Evolutionary conservation across 2,113 vertebrate species (phyloP), one percentile per base, ranked within the genome.

Genomic region (Hippocampus comes): DNA sequence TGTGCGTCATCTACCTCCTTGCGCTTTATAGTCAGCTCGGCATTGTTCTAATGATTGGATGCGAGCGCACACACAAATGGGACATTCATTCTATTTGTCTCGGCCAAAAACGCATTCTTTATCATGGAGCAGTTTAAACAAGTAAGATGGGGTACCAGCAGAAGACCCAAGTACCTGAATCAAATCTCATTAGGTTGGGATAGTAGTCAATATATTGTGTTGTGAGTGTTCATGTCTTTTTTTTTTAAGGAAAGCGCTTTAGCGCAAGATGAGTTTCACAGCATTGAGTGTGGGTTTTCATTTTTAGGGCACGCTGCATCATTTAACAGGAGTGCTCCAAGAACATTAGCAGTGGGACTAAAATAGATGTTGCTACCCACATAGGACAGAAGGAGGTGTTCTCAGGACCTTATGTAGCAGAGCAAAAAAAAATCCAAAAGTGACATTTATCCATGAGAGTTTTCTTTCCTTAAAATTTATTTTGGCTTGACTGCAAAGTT

Each of bases 1-100:
- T 72, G 42, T 2, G n/a, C 27, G 42, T 43, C 63, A 75, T 89
- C 71, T 67, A 51, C 87, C 73, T 80, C 79, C n/a, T 30, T 15
- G 49, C 57, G 65, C 49, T 55, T 63, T 68, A 65, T 65, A 68
- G 63, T 57, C 10, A 1, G 49, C 51, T 65, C 56, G 80, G 80
- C 51, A 68, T 56, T 27, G 49, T 72, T 64, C 72, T 73, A 41
- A 78, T 61, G 68, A 77, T 77, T 67, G 74, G 61, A 68, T 60
- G 42, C 41, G 23, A 66, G 42, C 34, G 34, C 49, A 42, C 34
- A 53, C 49, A 42, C 48, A 55, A 4, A 69, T 2, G 57, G 25
- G 56, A 48, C 41, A 63, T 27, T 60, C 41, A 59, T n/a, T 69
- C 21, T 30, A 51, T 74, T 77, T 63, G 38, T 72, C 61, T 64